These are phyloP conservation scores for Agraylea sexmaculata DNA, from an alignment of 1,140 invertebrate genomes.

Conservation along the genomic window DNA sequence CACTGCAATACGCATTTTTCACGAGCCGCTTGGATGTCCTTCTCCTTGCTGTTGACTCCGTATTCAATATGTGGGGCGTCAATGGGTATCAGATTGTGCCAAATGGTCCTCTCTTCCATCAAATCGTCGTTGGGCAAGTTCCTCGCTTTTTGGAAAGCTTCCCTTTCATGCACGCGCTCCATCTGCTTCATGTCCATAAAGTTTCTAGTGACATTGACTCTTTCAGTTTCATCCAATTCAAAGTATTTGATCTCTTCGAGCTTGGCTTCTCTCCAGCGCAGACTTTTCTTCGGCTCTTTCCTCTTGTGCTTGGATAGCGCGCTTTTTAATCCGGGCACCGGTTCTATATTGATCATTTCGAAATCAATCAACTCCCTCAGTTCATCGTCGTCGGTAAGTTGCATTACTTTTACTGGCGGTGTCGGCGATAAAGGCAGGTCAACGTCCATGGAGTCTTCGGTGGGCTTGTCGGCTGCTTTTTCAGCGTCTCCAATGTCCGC, in stretches of 20 bases:
- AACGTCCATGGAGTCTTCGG: slow-evolving; percentile 28
- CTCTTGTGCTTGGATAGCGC: slow-evolving; percentile 54
- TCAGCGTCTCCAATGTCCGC: slow-evolving; percentile 25
- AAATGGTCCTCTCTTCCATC: slow-evolving; percentile 65
- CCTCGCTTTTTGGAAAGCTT: slow-evolving; percentile 62
- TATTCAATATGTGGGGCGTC: slow-evolving; percentile 45
- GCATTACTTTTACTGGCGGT: slow-evolving; percentile 7
- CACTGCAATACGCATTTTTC: slow-evolving; percentile 75
- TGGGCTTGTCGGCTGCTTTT: slow-evolving; percentile 29
- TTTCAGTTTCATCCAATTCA: slow-evolving; percentile 86
- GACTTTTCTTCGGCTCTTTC: slow-evolving; percentile 67
- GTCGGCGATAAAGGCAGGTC: slow-evolving; percentile 17
- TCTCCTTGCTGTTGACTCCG: slow-evolving; percentile 75
- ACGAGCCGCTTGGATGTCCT: slow-evolving; percentile 70
- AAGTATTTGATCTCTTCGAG: slow-evolving; percentile 77
- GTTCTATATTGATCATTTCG: slow-evolving; percentile 26
- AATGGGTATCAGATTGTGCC: slow-evolving; percentile 53
- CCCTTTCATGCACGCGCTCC: slow-evolving; percentile 74
- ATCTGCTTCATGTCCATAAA: slow-evolving; percentile 87
- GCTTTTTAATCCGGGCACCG: slow-evolving; percentile 41
- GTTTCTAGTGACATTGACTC: slow-evolving; percentile 86
- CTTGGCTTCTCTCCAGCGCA: slow-evolving; percentile 75
- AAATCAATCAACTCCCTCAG: slow-evolving; percentile 25
- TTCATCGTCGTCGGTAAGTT: slow-evolving; percentile 17
- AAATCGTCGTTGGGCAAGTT: slow-evolving; percentile 64